Base-by-base conservation (phyloP, 2,797 vertebrate genomes). In the Kryptolebias ocellatus region DNA sequence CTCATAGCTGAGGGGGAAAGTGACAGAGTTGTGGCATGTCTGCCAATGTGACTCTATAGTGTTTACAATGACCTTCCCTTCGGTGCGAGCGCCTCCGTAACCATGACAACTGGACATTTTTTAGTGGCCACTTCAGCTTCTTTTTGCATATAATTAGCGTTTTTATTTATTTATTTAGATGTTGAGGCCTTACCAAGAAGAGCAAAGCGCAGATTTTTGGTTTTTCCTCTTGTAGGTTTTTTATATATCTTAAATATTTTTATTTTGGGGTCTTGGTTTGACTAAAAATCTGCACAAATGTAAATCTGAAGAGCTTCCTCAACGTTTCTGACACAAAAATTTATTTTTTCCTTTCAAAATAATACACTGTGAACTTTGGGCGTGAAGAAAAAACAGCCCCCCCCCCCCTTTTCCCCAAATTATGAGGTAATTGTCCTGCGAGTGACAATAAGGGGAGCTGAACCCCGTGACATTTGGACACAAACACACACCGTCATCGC, bases 401-500 rank as follows among this genome's bases (percentile, higher is more conserved):
- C 1, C 20, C 20, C 20, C 20, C 20, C 20, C 20, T 37, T 37
- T 37, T 37, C 34, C 34, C 34, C 10, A 37, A 37, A 37, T 5
- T 20, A 46, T 39, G 49, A 67, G 49, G 39, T 74, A 50, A 67
- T 66, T 53, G 47, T 82, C 66, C 56, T 67, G 70, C 74, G 66
- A 70, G 60, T 53, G 83, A 85, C 73, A 76, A 80, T 70, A 80
- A 79, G 72, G 80, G 68, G 68, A 85, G 68, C 66, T 67, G 80
- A 90, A 91, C 81, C 83, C 78, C 75, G 76, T 83, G 86, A 84
- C 90, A 93, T 93, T 93, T 92, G 86, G 87, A 93, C 80, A 79
- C 70, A 70, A 61, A 78, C 83, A 70, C 79, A 73, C 80, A 64
- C 81, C 64, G 78, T 89, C 87, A 92, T 91, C 76, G 81, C 87